phyloP scores from a whole-genome alignment of 1,140 invertebrate genomes.

The Eciton burchellii region DNA sequence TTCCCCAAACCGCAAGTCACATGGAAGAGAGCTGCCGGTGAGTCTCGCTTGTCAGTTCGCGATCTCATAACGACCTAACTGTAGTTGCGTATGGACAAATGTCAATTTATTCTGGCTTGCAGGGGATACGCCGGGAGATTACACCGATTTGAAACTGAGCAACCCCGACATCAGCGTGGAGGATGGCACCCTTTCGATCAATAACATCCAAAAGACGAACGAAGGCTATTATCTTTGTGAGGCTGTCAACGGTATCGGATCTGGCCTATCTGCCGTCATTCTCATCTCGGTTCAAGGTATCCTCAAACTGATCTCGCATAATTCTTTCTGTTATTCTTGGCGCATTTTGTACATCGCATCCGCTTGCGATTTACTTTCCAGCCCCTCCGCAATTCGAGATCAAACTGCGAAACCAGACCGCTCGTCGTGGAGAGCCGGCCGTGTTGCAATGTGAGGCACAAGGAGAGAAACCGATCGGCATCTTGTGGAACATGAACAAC shows the following conservation, averaged over 20 bases:
- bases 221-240: conserved; percentile 98
- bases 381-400: conserved; percentile 97
- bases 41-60: conserved; percentile 63
- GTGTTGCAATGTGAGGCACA: conserved; percentile 98
- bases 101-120: conserved; percentile 64
- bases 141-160: conserved; percentile 95
- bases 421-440: conserved; percentile 94
- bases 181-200: conserved; percentile 95
- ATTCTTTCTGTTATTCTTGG: neutral
- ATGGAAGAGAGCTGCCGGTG: conserved; percentile 98
- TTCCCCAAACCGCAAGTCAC: conserved; percentile 96
- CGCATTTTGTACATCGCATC: conserved; percentile 45
- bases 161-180: conserved; percentile 95
- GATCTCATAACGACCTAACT: neutral
- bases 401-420: conserved; percentile 95
- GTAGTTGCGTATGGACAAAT: neutral
- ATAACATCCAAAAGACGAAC: conserved; percentile 96
- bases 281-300: conserved; percentile 97
- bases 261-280: conserved; percentile 96
- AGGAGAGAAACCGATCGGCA: conserved; percentile 98
- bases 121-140: conserved; percentile 96
- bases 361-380: conserved; percentile 82
- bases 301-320: no score
- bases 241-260: conserved; percentile 97
- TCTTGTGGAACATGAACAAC: conserved; percentile 98